Percentiles rank a stretch among this genome's conserved stretches.
Evolutionary conservation across 2,888 invertebrate genomes (phyloP).

Genomic region (Tryphoninae sp.): DNA sequence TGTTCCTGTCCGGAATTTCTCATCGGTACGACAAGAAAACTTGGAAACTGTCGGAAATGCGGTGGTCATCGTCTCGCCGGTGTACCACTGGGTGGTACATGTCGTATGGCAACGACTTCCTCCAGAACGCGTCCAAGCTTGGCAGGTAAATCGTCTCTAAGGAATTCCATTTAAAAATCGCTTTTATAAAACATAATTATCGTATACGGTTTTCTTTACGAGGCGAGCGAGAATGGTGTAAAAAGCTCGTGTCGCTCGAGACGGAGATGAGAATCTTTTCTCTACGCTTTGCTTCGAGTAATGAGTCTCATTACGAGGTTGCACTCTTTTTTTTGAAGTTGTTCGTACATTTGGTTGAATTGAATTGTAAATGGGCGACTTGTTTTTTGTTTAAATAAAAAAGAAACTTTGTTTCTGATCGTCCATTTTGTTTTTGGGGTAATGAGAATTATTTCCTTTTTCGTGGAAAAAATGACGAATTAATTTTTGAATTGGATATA

Average conservation of each 20-base stretch:
- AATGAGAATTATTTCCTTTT: not conserved
- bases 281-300: conserved; percentile 14
- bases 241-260: not conserved
- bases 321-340: too few relatives aligned
- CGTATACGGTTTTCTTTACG: conserved; percentile 27
- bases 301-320: conserved; percentile 7
- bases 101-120: conserved; percentile 72
- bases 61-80: conserved; percentile 90
- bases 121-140: conserved; percentile 78
- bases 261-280: conserved; percentile 10
- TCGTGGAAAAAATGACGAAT: too few relatives aligned
- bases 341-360: too few relatives aligned
- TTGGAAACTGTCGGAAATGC: conserved; percentile 92
- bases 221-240: conserved; percentile 17
- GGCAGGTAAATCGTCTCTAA: conserved; percentile 72
- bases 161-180: conserved; percentile 1
- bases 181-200: conserved; percentile 8
- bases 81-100: conserved; percentile 87
- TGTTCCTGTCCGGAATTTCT: conserved; percentile 92
- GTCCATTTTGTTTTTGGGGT: not conserved
- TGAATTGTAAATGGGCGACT: too few relatives aligned
- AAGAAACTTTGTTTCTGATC: not conserved
- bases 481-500: too few relatives aligned
- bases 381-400: not conserved
- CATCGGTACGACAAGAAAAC: conserved; percentile 89